Percentiles rank a stretch among this genome's conserved stretches.
Evolutionary conservation across 2,113 vertebrate genomes (phyloP).

Genomic region (Lampris incognitus): DNA sequence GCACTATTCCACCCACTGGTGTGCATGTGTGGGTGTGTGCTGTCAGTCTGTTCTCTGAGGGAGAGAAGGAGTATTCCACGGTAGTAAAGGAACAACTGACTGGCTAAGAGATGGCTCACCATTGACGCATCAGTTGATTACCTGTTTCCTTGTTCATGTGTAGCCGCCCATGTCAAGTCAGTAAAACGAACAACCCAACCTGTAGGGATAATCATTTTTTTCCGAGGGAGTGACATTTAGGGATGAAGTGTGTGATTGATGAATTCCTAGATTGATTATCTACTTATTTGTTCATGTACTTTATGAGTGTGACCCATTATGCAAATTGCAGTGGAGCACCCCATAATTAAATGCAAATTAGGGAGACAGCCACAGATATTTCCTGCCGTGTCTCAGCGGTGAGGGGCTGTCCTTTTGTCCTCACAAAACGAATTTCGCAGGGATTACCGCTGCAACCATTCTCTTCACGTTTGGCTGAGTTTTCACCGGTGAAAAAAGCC

Average conservation of each 20-base stretch:
- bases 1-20: constrained; percentile 70
- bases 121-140: constrained; percentile 59
- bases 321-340: constrained; percentile 60
- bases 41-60: constrained; percentile 68
- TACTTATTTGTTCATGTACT: constrained; percentile 70
- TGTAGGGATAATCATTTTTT: constrained; percentile 57
- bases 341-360: constrained; percentile 78
- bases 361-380: constrained; percentile 45
- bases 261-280: constrained; percentile 74
- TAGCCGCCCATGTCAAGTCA: constrained; percentile 37
- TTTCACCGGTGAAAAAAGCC: constrained; percentile 54
- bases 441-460: constrained; percentile 62
- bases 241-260: constrained; percentile 72
- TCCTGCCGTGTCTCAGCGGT: constrained; percentile 34
- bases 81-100: constrained; percentile 65
- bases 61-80: constrained; percentile 56
- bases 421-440: constrained; percentile 48
- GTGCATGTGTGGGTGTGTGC: constrained; percentile 64
- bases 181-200: constrained; percentile 46
- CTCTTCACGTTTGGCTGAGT: constrained; percentile 70
- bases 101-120: constrained; percentile 58
- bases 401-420: constrained; percentile 66
- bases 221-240: constrained; percentile 64
- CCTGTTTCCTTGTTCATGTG: constrained; percentile 60
- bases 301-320: constrained; percentile 71